Conservation (phyloP, 2,797 vertebrate genomes). For the Lithobates pipiens region DNA sequence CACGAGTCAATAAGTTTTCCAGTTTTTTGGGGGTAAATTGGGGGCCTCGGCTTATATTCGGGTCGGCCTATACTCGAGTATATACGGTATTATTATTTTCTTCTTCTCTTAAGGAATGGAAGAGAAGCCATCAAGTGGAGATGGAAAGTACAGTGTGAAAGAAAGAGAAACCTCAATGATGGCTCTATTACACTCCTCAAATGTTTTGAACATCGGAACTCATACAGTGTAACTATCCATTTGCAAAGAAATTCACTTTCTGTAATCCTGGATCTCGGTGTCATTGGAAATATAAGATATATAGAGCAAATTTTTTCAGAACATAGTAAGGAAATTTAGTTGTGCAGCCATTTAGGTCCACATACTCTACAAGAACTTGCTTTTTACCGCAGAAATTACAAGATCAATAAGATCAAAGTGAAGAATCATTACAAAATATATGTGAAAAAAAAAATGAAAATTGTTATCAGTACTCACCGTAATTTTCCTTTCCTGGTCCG, state of each 20-base stretch:
- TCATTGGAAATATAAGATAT: not conserved
- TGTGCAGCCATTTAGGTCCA: not conserved
- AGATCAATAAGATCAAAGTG: too few species aligned
- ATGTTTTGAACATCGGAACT: conserved; percentile 33
- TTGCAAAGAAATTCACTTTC: conserved; percentile 22
- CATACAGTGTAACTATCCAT: conserved; percentile 33
- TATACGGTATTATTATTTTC: conserved; percentile 12
- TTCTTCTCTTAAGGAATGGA: conserved; percentile 21
- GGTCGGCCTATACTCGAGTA: too few species aligned
- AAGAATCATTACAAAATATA: too few species aligned
- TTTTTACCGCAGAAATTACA: too few species aligned
- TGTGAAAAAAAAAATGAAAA: too few species aligned
- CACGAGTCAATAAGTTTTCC: too few species aligned
- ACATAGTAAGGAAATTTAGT: not conserved
- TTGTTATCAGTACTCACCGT: too few species aligned
- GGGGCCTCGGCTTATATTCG: too few species aligned
- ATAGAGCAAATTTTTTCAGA: not conserved
- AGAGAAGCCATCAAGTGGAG: conserved; percentile 43
- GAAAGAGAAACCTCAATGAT: conserved; percentile 42
- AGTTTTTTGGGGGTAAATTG: too few species aligned
- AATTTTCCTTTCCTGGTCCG: too few species aligned
- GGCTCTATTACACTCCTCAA: conserved; percentile 38
- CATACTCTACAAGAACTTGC: too few species aligned
- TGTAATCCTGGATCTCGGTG: not conserved
- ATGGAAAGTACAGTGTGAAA: conserved; percentile 50